Base-by-base conservation (phyloP, 1,140 invertebrate genomes). In the Drosophila virilis region DNA sequence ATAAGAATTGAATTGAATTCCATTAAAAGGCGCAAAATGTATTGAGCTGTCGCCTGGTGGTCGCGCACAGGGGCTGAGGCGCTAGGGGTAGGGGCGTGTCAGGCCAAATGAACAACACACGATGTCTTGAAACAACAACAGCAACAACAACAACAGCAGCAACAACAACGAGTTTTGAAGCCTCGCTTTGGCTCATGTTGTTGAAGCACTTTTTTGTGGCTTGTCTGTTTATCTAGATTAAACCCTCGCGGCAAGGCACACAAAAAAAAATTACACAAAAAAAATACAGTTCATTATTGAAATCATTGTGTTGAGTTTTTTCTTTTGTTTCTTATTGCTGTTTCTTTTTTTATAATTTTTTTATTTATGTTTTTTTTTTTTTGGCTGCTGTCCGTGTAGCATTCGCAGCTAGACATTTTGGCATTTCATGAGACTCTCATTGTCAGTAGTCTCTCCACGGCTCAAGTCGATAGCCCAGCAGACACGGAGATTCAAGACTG, bases 1-100 rank as follows among this genome's bases (percentile, higher is more conserved):
- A 89, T 89, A 89, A 89, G 85, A 90, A 89, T 90, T 89, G 77
- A 88, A 89, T 89, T 89, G 85, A 89, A 89, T 90, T 90, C 85
- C 85, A 89, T 89, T 89, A 89, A 89, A 28, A 90, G 74, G 77
- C 84, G 84, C 80, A 89, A 89, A 89, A 89, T 77, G 80, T 84
- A 89, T 89, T 88, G 78, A 85, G 78, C 69, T 77, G 80, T 80
- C 77, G 76, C 62, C 75, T 50, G 48, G 50, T 40, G 61, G 43
- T 71, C 61, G 78, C 28, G 54, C 4, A 6, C 15, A 7, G 59
- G 42, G 61, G 54, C 38, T 38, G 32, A 9, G 57, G 38, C 33
- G 52, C 45, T 58, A 48, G 51, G 51, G 51, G 67, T 70, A 72
- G 67, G 68, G 83, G 82, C 83, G 83, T 86, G 82, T 51, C 81